These are phyloP conservation scores for Tipula confusa DNA, from an alignment of 2,888 invertebrate species.

Conservation along the genomic window DNA sequence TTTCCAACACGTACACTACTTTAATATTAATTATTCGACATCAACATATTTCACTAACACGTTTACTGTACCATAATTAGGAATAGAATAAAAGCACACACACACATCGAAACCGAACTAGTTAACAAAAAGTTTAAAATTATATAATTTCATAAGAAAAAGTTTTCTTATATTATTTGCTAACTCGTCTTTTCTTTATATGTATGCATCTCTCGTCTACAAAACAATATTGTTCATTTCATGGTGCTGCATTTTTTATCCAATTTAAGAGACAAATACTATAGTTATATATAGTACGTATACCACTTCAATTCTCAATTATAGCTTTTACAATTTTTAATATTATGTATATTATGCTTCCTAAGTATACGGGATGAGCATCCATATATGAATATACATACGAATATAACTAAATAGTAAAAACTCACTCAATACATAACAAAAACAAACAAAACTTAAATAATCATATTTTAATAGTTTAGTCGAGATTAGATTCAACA, in stretches of 20 bases:
- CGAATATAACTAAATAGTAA: neutral
- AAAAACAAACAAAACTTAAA: neutral
- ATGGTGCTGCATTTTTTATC: neutral
- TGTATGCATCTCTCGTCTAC: neutral
- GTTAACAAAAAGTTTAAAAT: neutral
- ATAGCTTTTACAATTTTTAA: neutral
- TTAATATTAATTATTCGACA: too few species aligned
- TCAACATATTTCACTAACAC: too few species aligned
- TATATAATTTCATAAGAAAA: too few species aligned
- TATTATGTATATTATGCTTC: neutral
- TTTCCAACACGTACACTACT: too few species aligned
- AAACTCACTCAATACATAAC: neutral
- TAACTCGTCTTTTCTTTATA: neutral
- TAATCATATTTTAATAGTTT: constrained; percentile 15
- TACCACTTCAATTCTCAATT: neutral
- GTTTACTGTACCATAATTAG: neutral
- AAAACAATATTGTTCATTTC: neutral
- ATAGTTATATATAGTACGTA: neutral
- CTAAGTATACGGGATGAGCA: neutral
- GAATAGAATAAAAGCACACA: neutral
- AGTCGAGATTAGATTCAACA: neutral
- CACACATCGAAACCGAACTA: neutral
- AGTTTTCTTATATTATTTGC: neutral
- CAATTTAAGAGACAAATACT: neutral
- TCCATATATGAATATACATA: neutral